Base-by-base conservation (phyloP, 2,113 vertebrate species). In the Copsychus sechellarum region DNA sequence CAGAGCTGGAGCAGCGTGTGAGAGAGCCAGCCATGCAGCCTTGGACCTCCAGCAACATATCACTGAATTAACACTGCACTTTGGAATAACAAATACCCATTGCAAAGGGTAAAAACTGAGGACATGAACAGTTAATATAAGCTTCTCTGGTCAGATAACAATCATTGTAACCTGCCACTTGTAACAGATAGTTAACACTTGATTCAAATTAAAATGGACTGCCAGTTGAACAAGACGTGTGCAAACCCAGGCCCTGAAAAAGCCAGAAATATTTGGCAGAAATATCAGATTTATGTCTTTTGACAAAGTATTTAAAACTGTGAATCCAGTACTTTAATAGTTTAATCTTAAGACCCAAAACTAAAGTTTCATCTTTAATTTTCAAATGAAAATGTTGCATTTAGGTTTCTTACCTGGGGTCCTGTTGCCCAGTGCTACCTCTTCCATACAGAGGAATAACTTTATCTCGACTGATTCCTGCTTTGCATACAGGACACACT, bases 401-500 rank as follows among this genome's bases (percentile, higher is more conserved):
- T 85, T 62, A 40, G 8, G 26, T 50, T 78, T 74, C 98, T 97
- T 91, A 99, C 99, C 99, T 99, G 93, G 99, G 99, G 91, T 99
- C 99, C 92, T 99, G 99, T 66, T 99, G 99, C 33, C 98, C 98
- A 16, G 99, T 99, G 97, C 99, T 99, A 45, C 99, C 99, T 70
- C 99, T 98, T 70, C 99, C 99, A 50, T 99, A 99, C 16, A 99
- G 97, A 2, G 99, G 99, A 96, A 99, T 99, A 58, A 99, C 99
- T 97, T 99, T 99, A 86, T 99, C 99, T 76, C 99, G 97, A 95
- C 99, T 99, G 97, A 99, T 99, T 69, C 99, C 99, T 7, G 99
- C 99, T 98, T 99, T 99, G 95, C 99, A 99, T 2, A 99, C 99
- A 20, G 99, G 99, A 97, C 99, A 99, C 91, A 99, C 99, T 94